Evolutionary conservation across 2,113 vertebrate species (phyloP), one percentile per base, ranked within the genome.

Genomic region (Aviceda subcristata): DNA sequence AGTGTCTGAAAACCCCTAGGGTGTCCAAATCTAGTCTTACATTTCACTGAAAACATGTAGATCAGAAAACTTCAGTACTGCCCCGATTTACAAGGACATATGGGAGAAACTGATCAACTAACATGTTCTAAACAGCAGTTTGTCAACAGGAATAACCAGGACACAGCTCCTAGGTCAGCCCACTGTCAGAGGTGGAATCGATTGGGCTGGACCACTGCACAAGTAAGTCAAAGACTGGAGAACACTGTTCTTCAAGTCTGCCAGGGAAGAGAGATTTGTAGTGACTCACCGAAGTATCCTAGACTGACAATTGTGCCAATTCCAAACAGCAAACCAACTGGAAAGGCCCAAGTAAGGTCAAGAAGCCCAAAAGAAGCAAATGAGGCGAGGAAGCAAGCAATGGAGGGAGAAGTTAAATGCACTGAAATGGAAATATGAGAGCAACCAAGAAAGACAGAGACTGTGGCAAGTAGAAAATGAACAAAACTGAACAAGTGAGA

Each of bases 331-430:
- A 86, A 94, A 45, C 36, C 76, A 72, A 77, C 21, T 30, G 68
- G 48, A 86, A 92, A 94, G 18, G 45, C 57, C 27, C n/a, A 39
- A 60, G 34, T 34, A 84, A 90, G 64, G 88, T 68, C 63, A 91
- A 90, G 66, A 80, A 96, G 50, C 75, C 76, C 84, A 67, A 79
- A 96, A 79, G 46, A 38, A 94, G 77, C 8, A 92, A 94, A 97
- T 59, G 84, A 91, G 84, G 88, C 4, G 2, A 94, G 66, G 83
- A 91, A 84, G 41, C 38, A 79, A 91, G 80, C 41, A 75, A 92
- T 27, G 66, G 76, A 60, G 45, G 62, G 86, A 89, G 82, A 80
- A 51, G 34, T 76, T 69, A 84, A 95, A 91, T 8, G 66, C 55
- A 43, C 48, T 62, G 69, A 78, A 68, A 95, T 50, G 66, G 71